Conservation (phyloP, 2,113 vertebrate species). For the Hippocampus abdominalis region DNA sequence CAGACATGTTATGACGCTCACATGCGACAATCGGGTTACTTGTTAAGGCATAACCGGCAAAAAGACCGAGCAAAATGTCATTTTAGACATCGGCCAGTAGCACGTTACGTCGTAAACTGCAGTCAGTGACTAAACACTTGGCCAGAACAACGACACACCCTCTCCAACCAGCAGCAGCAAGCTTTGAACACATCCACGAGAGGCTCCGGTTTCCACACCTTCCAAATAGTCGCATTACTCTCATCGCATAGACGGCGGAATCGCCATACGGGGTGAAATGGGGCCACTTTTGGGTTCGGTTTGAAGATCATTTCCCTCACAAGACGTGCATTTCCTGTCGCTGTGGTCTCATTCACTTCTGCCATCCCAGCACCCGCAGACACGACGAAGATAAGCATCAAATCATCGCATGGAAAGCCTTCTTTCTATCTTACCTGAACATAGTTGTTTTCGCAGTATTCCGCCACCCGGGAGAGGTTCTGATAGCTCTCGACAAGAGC, state of each 20-base stretch:
- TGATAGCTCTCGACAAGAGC: conserved; percentile 96
- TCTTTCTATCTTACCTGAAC: conserved; percentile 83
- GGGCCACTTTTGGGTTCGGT: conserved; percentile 36
- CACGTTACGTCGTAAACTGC: conserved; percentile 9
- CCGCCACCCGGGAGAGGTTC: conserved; percentile 93
- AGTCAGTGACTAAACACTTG: conserved; percentile 51
- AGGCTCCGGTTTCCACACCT: not conserved
- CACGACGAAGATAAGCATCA: conserved; percentile 26
- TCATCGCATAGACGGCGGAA: not conserved
- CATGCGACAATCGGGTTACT: not conserved
- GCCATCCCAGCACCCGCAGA: conserved; percentile 35
- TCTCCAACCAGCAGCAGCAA: conserved; percentile 48
- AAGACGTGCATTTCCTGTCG: conserved; percentile 60
- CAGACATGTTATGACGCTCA: not conserved
- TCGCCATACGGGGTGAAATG: not conserved
- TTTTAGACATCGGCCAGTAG: not conserved
- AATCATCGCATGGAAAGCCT: conserved; percentile 1
- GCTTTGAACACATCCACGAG: conserved; percentile 14
- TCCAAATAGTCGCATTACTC: not conserved
- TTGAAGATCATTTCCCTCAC: conserved; percentile 30
- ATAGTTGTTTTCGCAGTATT: conserved; percentile 99
- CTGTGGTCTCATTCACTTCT: conserved; percentile 52
- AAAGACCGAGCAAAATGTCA: not conserved
- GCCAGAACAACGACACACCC: conserved; percentile 68
- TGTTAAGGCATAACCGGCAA: not conserved